Conservation (phyloP, 1,140 invertebrate species). For the Glomeris maerens region DNA sequence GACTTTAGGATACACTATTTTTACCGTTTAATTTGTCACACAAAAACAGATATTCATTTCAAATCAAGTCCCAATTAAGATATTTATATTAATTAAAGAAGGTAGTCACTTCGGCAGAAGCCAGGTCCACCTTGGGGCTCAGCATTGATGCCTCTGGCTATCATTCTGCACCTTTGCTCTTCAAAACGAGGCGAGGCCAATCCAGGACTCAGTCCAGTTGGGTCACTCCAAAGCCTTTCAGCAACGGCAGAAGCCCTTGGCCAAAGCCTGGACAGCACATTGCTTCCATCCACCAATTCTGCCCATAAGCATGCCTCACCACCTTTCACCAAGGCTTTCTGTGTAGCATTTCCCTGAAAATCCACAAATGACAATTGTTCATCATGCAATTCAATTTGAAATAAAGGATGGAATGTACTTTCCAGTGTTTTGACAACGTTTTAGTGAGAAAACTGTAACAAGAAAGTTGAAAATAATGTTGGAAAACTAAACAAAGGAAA, state of each 20-base stretch:
- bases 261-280: slow-evolving; percentile 43
- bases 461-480: no score
- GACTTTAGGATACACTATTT: no score
- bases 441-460: no score
- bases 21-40: no score
- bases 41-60: no score
- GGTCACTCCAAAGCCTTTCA: slow-evolving; percentile 63
- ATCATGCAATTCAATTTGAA: no score
- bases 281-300: slow-evolving; percentile 31
- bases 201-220: slow-evolving; percentile 31
- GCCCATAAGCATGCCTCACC: slow-evolving; percentile 30
- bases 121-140: slow-evolving; percentile 44
- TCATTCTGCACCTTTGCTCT: slow-evolving; percentile 7
- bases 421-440: no score
- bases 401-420: no score
- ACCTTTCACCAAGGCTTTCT: slow-evolving; percentile 24
- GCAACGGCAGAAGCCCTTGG: slow-evolving; percentile 67
- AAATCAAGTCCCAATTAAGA: no score
- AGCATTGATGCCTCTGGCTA: slow-evolving; percentile 52
- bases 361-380: no score
- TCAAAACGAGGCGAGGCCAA: slow-evolving; percentile 36
- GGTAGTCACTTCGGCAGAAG: slow-evolving; percentile 24
- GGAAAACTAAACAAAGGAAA: not conserved
- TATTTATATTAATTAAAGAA: no score
- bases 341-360: slow-evolving; percentile 16